Evolutionary conservation across 2,888 invertebrate genomes (phyloP), one percentile per base, ranked within the genome.

Genomic region (Ariolimax columbianus): DNA sequence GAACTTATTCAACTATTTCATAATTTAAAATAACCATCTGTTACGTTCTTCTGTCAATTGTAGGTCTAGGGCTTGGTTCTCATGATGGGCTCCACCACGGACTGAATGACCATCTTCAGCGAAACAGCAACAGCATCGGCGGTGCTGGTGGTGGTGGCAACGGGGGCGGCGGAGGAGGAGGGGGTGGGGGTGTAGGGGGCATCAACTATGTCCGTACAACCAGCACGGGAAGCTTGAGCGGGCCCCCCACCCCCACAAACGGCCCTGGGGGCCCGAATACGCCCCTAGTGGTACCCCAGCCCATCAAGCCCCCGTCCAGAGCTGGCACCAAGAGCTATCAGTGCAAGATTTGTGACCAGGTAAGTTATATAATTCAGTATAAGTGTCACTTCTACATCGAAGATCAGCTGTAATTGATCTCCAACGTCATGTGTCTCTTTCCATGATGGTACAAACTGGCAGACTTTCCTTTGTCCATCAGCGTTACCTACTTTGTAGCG

Each of bases 281-380:
- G 17, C 91, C 91, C 23, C 88, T 92, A 66, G 91, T 92, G 83
- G 91, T 92, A 38, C 92, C 92, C 33, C 92, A 92, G 86, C 92
- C 92, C 11, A 91, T 92, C 55, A 92, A 92, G 88, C 92, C 91
- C 59, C 90, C 89, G 68, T 82, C 82, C 77, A 88, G 89, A 78
- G 83, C 90, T 47, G 89, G 88, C 40, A 86, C 83, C 77, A 91
- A 91, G 88, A 91, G 92, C 68, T 92, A 92, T 89, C 91, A 92
- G 86, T 92, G 92, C 88, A 92, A 92, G 89, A 92, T 92, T 91
- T 92, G 92, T 90, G 92, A 92, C 86, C 92, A 92, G 91, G 92
- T 92, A 80, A 89, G 81, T 51, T n/a, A 11, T 26, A 55, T 19
- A 55, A 23, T 55, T 55, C 17, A 19, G 2, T 19, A 55, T n/a